phyloP scores from a whole-genome alignment of 2,888 invertebrate species.

The Alitta virens region DNA sequence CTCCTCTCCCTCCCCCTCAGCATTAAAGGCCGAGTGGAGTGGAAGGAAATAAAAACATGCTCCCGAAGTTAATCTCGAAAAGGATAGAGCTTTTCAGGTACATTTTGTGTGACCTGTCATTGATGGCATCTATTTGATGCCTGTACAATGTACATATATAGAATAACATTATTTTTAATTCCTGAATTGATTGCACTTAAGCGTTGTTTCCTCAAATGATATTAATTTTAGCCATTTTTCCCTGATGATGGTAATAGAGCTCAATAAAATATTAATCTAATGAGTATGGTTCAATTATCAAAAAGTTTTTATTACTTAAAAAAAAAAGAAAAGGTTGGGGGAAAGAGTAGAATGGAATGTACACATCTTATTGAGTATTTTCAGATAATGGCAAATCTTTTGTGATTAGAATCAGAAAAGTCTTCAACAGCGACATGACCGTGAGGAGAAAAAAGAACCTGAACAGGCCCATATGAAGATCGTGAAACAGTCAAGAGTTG shows the following conservation, averaged over 20 bases:
- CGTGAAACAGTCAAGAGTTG: slow-evolving; percentile 61
- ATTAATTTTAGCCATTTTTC: no score
- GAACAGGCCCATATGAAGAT: slow-evolving; percentile 59
- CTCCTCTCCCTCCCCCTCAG: no score
- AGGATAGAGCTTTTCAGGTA: slow-evolving; percentile 50
- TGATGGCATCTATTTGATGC: background rate
- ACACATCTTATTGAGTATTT: no score
- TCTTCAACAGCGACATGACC: slow-evolving; percentile 49
- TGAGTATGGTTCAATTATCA: background rate
- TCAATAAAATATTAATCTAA: no score
- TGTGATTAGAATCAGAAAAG: slow-evolving; percentile 49
- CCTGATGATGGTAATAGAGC: no score
- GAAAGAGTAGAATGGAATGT: no score
- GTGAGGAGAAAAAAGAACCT: slow-evolving; percentile 48
- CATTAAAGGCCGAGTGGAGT: slow-evolving; percentile 49
- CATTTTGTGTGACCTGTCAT: background rate
- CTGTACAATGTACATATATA: no score
- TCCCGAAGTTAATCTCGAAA: slow-evolving; percentile 49
- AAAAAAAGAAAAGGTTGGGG: no score
- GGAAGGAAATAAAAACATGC: slow-evolving; percentile 44
- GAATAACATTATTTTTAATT: no score
- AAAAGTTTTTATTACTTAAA: background rate
- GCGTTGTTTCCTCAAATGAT: no score
- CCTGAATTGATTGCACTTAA: no score
- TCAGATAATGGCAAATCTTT: background rate